Base-by-base conservation (phyloP, 2,113 vertebrate species). In the Mesocricetus auratus region DNA sequence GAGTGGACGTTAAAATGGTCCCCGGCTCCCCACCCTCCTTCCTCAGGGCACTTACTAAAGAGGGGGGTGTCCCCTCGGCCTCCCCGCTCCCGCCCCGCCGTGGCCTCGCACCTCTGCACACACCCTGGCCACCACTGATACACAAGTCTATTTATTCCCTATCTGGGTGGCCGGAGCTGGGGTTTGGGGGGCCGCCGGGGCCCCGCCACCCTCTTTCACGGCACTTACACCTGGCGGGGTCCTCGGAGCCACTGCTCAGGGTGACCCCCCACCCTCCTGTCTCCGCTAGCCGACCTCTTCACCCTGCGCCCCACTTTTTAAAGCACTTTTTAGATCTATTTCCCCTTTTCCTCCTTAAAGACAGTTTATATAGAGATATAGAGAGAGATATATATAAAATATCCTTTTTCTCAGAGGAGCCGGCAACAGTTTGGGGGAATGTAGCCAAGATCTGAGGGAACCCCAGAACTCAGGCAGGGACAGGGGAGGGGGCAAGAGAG, bases 281-380 rank as follows among this genome's bases (percentile, higher is more conserved):
- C 78, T 81, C 47, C 58, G 68, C 83, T 33, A 0, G 93, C 89
- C 6, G 53, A 60, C 77, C 77, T n/a, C 86, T 74, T 90, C 10
- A 45, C 58, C 95, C 88, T 3, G 17, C 7, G 10, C 39, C 69
- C 77, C 62, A 58, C 83, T 97, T 98, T 98, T 97, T 78, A 97
- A 98, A 98, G 98, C 98, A 98, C 98, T 98, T 98, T 98, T 98
- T 97, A 98, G 97, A 98, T 96, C 97, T 91, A 92, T 93, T 94
- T 90, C 36, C 68, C 86, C n/a, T 33, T 53, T 96, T 94, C 62
- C 96, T 95, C 96, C 92, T 95, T 90, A 94, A 97, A 97, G 95
- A 94, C 94, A 79, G 94, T 97, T 96, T 97, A 97, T 97, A 96
- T 95, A 96, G 87, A 97, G 95, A 96, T 90, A 97, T 97, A 93